Conservation (phyloP, 2,113 vertebrate species). For the Takifugu bimaculatus region DNA sequence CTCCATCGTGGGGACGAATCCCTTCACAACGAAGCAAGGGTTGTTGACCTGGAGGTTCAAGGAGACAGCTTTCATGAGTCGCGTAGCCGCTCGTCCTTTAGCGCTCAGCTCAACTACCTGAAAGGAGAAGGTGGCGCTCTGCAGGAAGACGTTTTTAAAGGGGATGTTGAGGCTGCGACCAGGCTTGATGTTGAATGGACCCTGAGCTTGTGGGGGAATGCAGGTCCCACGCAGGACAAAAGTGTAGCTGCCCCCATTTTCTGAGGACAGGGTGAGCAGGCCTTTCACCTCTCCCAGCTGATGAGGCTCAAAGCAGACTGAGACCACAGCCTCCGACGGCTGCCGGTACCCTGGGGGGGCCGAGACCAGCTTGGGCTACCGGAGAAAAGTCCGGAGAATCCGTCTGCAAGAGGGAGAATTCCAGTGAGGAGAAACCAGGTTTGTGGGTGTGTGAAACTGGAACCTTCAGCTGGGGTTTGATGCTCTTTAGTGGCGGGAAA, state of each 20-base stretch:
- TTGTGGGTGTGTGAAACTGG: no score
- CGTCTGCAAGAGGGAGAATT: conserved; percentile 57
- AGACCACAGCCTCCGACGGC: conserved; percentile 74
- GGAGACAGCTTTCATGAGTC: neutral
- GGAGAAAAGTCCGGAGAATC: conserved; percentile 74
- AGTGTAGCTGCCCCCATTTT: conserved; percentile 69
- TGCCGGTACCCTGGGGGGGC: conserved; percentile 61
- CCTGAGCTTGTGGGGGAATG: conserved; percentile 79
- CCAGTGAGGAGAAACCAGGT: neutral
- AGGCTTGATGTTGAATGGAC: conserved; percentile 73
- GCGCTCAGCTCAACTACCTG: neutral
- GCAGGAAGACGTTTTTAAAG: conserved; percentile 86
- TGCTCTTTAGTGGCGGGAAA: no score
- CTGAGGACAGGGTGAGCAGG: conserved; percentile 72
- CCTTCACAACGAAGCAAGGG: conserved; percentile 73
- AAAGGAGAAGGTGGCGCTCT: conserved; percentile 70
- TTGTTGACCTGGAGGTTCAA: conserved; percentile 73
- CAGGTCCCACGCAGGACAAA: conserved; percentile 79
- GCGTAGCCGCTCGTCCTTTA: neutral
- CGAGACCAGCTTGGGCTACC: conserved; percentile 65
- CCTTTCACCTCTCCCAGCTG: conserved; percentile 77
- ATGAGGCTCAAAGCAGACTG: conserved; percentile 82
- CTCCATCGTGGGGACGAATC: conserved; percentile 46
- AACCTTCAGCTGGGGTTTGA: no score
- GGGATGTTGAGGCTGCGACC: conserved; percentile 74